Evolutionary conservation across 2,888 invertebrate species (phyloP).

Genomic region (Agrochola macilenta): DNA sequence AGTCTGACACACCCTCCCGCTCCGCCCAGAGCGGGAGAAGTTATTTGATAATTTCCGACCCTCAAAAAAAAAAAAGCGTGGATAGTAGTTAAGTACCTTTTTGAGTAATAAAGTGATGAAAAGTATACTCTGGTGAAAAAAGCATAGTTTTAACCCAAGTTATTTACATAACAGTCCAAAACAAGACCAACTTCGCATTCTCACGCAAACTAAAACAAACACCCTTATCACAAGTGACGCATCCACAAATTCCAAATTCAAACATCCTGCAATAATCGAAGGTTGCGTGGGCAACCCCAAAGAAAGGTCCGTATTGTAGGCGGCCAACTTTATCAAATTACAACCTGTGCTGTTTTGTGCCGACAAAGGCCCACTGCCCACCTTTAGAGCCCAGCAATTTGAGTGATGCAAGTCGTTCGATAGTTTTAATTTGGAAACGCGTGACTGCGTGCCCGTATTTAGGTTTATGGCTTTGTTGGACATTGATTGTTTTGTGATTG

Average conservation of each 20-base stretch:
- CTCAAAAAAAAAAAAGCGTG: too few relatives aligned
- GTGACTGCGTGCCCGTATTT: constrained; percentile 64
- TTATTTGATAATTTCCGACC: too few relatives aligned
- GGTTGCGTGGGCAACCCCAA: constrained; percentile 87
- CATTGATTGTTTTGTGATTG: constrained; percentile 51
- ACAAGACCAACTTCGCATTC: constrained; percentile 1
- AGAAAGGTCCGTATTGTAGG: constrained; percentile 87
- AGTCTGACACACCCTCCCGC: too few relatives aligned
- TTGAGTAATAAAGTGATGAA: too few relatives aligned
- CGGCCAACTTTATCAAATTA: constrained; percentile 90
- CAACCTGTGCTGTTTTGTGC: constrained; percentile 89
- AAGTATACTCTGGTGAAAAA: too few relatives aligned
- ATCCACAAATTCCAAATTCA: constrained; percentile 68
- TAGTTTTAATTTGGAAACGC: constrained; percentile 70
- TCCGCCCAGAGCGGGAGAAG: too few relatives aligned
- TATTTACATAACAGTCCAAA: neutral
- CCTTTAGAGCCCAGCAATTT: constrained; percentile 74
- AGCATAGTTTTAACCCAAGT: too few relatives aligned
- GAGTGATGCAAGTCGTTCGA: constrained; percentile 65
- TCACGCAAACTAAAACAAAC: constrained; percentile 38
- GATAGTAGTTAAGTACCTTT: too few relatives aligned
- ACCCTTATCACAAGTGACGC: constrained; percentile 47
- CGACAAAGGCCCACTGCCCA: constrained; percentile 85
- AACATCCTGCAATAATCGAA: constrained; percentile 76
- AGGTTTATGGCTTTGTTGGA: constrained; percentile 47